Conservation (phyloP, 2,797 vertebrate genomes). For the Acestrorhynchus altus region DNA sequence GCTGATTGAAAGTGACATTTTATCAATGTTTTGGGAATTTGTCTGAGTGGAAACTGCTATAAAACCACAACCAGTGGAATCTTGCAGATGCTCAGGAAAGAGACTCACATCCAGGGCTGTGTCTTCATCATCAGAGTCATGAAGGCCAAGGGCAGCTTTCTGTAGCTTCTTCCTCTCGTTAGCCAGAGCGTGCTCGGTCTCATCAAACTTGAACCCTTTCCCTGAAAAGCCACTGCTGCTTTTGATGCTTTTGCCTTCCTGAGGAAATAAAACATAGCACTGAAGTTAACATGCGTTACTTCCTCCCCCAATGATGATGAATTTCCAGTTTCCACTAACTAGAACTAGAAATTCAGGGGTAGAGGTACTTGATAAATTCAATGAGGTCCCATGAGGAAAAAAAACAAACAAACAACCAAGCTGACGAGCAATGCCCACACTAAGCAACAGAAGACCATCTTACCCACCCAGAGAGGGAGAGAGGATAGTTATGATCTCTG, state of each 20-base stretch:
- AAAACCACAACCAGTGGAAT: too few species aligned
- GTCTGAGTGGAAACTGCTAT: too few species aligned
- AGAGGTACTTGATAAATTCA: too few species aligned
- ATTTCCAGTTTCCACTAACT: not conserved
- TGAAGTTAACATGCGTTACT: too few species aligned
- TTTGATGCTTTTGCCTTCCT: constrained; percentile 96
- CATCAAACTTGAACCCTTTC: constrained; percentile 99
- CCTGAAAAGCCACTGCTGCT: constrained; percentile 98
- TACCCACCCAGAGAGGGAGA: too few species aligned
- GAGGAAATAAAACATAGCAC: not conserved
- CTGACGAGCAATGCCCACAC: not conserved
- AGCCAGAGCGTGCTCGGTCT: constrained; percentile 95
- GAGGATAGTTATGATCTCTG: too few species aligned
- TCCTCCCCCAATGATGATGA: too few species aligned
- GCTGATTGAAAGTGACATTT: too few species aligned
- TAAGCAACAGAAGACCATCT: too few species aligned
- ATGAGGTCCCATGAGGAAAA: too few species aligned
- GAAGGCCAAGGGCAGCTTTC: constrained; percentile 95
- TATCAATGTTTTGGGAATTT: too few species aligned
- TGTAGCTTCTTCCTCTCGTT: constrained; percentile 98
- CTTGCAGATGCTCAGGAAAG: not conserved
- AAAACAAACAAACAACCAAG: too few species aligned
- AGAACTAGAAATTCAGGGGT: not conserved
- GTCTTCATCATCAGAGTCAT: constrained; percentile 98
- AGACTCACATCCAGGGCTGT: constrained; percentile 91